Evolutionary conservation across 2,797 vertebrate species (phyloP).

Genomic region (Ispidina picta): DNA sequence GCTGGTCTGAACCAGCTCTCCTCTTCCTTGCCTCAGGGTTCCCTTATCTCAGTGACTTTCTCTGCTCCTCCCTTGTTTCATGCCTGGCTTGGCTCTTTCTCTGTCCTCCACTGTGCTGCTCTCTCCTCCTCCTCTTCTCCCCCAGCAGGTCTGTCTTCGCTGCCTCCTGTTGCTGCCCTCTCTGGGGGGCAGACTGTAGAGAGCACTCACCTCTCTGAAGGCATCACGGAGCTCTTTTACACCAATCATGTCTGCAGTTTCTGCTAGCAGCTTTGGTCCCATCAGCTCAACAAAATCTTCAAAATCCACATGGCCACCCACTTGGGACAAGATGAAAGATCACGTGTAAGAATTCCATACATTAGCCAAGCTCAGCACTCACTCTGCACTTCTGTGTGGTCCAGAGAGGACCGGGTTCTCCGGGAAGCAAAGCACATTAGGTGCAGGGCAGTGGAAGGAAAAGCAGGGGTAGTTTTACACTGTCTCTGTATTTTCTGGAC

Average conservation of each 20-base stretch:
- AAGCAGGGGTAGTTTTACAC: not conserved
- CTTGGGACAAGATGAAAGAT: slow-evolving; percentile 75
- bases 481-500: not conserved
- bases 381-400: not conserved
- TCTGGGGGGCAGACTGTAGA: rapidly evolving
- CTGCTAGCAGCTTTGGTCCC: slow-evolving; percentile 96
- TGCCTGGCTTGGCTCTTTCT: slow-evolving; percentile 7
- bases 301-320: slow-evolving; percentile 97
- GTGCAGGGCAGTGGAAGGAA: not conserved
- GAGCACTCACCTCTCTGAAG: slow-evolving; percentile 90
- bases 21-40: not conserved
- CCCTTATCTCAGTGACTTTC: not conserved
- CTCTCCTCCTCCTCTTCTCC: not conserved
- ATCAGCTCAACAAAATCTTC: slow-evolving; percentile 98
- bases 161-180: not conserved
- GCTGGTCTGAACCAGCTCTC: not conserved
- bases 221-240: slow-evolving; percentile 95
- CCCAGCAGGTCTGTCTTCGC: not conserved
- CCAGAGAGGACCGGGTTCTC: not conserved
- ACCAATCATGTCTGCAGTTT: slow-evolving; percentile 98
- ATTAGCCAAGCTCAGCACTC: not conserved
- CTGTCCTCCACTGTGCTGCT: not conserved
- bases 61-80: not conserved
- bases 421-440: not conserved
- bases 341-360: not conserved